Evolutionary conservation across 2,888 invertebrate genomes (phyloP).

Genomic region (Pyrrhia umbra): DNA sequence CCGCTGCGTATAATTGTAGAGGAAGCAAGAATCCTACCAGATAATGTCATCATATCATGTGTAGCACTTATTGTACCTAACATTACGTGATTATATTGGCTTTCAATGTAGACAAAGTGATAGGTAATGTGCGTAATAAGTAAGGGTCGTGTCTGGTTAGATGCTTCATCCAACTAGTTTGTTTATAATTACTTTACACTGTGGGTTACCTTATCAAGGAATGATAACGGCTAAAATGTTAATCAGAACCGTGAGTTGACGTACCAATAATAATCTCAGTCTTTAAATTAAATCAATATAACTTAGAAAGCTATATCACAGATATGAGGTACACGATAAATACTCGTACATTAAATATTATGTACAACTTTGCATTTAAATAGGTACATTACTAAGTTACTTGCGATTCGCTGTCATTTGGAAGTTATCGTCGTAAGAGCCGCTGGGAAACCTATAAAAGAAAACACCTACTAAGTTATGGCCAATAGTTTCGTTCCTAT

Average conservation of each 20-base stretch:
- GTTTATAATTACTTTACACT: slow-evolving; percentile 43
- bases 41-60: slow-evolving; percentile 12
- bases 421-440: slow-evolving; percentile 25
- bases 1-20: neutral
- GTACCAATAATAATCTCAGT: slow-evolving; percentile 20
- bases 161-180: slow-evolving; percentile 10
- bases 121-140: slow-evolving; percentile 36
- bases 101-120: slow-evolving; percentile 43
- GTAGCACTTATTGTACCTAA: slow-evolving; percentile 4
- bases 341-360: slow-evolving; percentile 10
- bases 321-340: slow-evolving; percentile 36
- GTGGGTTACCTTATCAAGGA: slow-evolving; percentile 15
- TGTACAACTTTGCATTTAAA: slow-evolving; percentile 30
- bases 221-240: slow-evolving; percentile 9
- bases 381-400: slow-evolving; percentile 1
- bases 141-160: slow-evolving; percentile 35
- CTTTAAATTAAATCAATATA: slow-evolving; percentile 25
- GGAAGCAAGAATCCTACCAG: neutral
- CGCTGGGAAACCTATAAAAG: slow-evolving; percentile 7
- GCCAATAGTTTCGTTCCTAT: slow-evolving; percentile 19
- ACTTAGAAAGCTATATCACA: slow-evolving; percentile 28
- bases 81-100: slow-evolving; percentile 30
- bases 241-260: slow-evolving; percentile 13
- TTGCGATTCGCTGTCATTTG: slow-evolving; percentile 13
- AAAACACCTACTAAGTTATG: slow-evolving; percentile 19